Base-by-base conservation (phyloP, 2,888 invertebrate genomes). In the Chaetoderma sp. region DNA sequence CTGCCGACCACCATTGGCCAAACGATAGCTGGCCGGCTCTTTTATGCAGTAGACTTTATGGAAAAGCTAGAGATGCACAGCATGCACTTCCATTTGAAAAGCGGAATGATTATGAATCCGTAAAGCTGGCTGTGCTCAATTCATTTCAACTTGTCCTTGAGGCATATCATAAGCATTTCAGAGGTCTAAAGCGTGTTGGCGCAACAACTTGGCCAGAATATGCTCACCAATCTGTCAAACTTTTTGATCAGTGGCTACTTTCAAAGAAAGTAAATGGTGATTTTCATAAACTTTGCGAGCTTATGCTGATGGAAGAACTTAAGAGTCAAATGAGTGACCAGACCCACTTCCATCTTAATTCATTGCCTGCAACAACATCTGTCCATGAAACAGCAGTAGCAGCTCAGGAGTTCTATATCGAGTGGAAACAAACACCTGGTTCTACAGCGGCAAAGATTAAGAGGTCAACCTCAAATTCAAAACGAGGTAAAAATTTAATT, bases 61-160 rank as follows among this genome's bases (percentile, higher is more conserved):
- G 16, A 27, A 5, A 23, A 59, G 59, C 25, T 49, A 49, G 42
- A 59, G 59, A 6, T 28, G 39, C 25, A 47, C 49, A 18, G 28
- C 30, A 4, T 63, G 60, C 39, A 4, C 44, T 6, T 8, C 57
- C 30, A n/a, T n/a, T n/a, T n/a, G 45, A 28, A n/a, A n/a, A n/a
- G n/a, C n/a, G n/a, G n/a, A n/a, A n/a, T n/a, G 50, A 63, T 50
- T 63, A 49, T 61, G 33, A 63, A 1, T 13, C 27, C 13, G 58
- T 63, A 23, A 63, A 63, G 28, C 3, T 18, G 4, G 49, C 13
- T 8, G 25, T 63, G 10, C 44, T 49, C 18, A 62, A 62, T 18
- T 33, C 59, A 16, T 63, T 60, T 39, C 59, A 63, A 33, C 59
- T 63, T 27, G 49, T 63, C 4, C 63, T 59, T n/a, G 63, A 60